Conservation (phyloP, 2,113 vertebrate genomes). For the Ploceus nigricollis region DNA sequence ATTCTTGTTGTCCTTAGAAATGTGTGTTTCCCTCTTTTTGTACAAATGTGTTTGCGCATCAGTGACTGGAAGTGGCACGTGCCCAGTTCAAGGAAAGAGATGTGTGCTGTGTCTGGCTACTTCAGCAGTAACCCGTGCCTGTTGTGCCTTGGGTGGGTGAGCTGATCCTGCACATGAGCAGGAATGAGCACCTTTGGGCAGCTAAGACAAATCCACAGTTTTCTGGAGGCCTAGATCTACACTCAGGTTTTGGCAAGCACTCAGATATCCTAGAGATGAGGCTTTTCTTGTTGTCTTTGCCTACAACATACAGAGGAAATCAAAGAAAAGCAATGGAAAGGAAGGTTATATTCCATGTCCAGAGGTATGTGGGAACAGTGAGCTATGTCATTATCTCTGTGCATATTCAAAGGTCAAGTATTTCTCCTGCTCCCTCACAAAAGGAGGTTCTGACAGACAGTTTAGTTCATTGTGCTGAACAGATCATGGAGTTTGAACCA, state of each 20-base stretch:
- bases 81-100: background rate
- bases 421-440: background rate
- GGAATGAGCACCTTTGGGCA: background rate
- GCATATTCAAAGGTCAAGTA: background rate
- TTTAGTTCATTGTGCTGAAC: background rate
- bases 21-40: background rate
- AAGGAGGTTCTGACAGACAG: background rate
- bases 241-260: background rate
- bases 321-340: background rate
- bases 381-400: background rate
- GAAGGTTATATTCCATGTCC: background rate
- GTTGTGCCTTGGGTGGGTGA: background rate
- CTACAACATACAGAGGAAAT: background rate
- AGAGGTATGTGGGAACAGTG: background rate
- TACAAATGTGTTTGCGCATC: background rate
- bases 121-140: background rate
- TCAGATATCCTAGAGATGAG: background rate
- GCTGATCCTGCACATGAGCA: accelerated
- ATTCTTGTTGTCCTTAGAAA: background rate
- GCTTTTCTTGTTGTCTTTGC: background rate
- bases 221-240: background rate
- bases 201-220: background rate
- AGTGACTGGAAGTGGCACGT: background rate
- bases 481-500: background rate
- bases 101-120: background rate